Base-by-base conservation (phyloP, 2,888 invertebrate species). In the Abscondita cerata region DNA sequence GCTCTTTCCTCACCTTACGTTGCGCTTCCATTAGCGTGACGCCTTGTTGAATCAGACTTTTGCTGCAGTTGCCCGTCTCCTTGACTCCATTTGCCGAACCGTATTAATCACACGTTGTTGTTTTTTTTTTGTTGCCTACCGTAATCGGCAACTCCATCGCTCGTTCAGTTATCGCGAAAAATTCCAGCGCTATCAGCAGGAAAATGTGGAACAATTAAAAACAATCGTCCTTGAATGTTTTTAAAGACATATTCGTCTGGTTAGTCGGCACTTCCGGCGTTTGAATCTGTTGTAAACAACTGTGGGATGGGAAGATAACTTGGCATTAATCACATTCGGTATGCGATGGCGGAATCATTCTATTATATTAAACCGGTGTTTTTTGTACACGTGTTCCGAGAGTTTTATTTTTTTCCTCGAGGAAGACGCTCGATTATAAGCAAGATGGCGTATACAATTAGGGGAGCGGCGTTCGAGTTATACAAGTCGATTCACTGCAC, bases 11-110 rank as follows among this genome's bases (percentile, higher is more conserved):
- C 63, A 59, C 64, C 62, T 52, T 62, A 62, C 62, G 60, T 62
- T 67, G 38, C 63, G 64, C 70, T 68, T 69, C 64, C 68, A 66
- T 68, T 65, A 71, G 68, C 71, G 67, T 70, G 67, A 69, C 71
- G 69, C 69, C 65, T 60, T 65, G 68, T 64, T 71, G 72, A 72
- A 68, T 73, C 72, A 70, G 70, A 70, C 66, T 52, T n/a, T n/a
- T n/a, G 41, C 66, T 69, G 71, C 72, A 69, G 69, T 71, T 68
- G 70, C 69, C 66, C 68, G 68, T 69, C 70, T 71, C 72, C 70
- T 68, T 69, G 69, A 68, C 68, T 69, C 65, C 62, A 67, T 68
- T 71, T 65, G 65, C 62, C 59, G 65, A 58, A 57, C 65, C 67
- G 66, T 68, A 71, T 65, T 59, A 63, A 63, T 63, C 62, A 59